Evolutionary conservation across 2,113 vertebrate genomes (phyloP).

Genomic region (Hypocryptadius cinnamomeus): DNA sequence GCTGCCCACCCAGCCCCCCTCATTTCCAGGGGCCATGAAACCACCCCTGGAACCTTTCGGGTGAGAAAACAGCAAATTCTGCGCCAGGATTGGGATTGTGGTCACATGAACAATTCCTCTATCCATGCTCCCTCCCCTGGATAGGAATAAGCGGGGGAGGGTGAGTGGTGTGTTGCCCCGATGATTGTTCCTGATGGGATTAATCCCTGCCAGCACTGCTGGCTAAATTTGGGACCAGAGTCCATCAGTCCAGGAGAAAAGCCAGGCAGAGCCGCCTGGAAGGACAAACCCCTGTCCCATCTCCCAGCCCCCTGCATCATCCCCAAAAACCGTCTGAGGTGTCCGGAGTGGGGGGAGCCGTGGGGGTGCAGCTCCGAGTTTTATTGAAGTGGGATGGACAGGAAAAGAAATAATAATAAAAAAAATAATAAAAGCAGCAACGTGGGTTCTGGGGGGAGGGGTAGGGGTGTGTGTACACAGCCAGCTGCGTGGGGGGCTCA

Average conservation of each 20-base stretch:
- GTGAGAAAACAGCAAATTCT: neutral
- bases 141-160: neutral
- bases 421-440: neutral
- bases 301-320: neutral
- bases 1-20: accelerated
- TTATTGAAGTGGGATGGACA: neutral
- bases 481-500: constrained; percentile 28
- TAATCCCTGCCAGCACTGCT: neutral
- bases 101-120: accelerated
- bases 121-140: too few species aligned
- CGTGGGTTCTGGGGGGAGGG: neutral
- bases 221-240: neutral
- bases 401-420: neutral
- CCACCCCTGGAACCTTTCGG: neutral
- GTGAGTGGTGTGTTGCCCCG: neutral
- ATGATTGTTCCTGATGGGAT: neutral
- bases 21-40: accelerated
- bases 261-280: neutral
- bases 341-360: neutral
- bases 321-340: neutral
- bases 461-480: neutral
- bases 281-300: neutral
- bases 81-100: accelerated
- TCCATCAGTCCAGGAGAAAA: neutral
- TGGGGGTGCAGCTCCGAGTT: neutral